Base-by-base conservation (phyloP, 2,797 vertebrate genomes). In the Nasua narica region DNA sequence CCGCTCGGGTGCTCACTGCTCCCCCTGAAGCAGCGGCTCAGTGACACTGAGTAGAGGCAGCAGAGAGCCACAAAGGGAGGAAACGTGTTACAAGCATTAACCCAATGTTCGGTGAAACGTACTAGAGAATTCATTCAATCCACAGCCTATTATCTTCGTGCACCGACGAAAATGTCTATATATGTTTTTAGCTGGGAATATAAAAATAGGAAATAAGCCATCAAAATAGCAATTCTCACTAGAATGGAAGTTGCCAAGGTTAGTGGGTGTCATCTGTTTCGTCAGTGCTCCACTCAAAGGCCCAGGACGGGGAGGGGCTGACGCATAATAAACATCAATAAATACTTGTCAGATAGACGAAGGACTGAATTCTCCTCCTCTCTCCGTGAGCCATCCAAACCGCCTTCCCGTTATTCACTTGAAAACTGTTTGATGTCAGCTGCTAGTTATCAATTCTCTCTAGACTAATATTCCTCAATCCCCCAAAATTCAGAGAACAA, bases 301-400 rank as follows among this genome's bases (percentile, higher is more conserved):
- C 48, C 60, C 70, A 7, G 2, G 54, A 19, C 14, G 1, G 46
- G 1, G 7, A 4, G 46, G 2, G 7, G 16, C 16, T 15, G 65
- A 82, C 74, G 72, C 8, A 13, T 0, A 50, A 0, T 3, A 21
- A 67, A 35, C 3, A 12, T 8, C 14, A 7, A 0, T 16, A 27
- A 43, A 19, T 37, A 23, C 29, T 16, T 35, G 52, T 19, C 8
- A 11, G 21, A 14, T 6, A 1, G 1, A 10, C 2, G 23, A 43
- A 27, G 4, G 32, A 27, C 10, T 1, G 7, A 7, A 15, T 2
- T 7, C 25, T 48, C 72, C 40, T 7, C 27, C 84, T 48, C 1
- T 37, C 35, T 78, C 76, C 50, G 78, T 7, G 10, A 18, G 8
- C 37, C 82, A 76, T 19, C 13, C 58, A 40, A 13, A 35, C 12